These are phyloP conservation scores for Agelastica alni DNA, from an alignment of 2,888 invertebrate species.

Conservation along the genomic window DNA sequence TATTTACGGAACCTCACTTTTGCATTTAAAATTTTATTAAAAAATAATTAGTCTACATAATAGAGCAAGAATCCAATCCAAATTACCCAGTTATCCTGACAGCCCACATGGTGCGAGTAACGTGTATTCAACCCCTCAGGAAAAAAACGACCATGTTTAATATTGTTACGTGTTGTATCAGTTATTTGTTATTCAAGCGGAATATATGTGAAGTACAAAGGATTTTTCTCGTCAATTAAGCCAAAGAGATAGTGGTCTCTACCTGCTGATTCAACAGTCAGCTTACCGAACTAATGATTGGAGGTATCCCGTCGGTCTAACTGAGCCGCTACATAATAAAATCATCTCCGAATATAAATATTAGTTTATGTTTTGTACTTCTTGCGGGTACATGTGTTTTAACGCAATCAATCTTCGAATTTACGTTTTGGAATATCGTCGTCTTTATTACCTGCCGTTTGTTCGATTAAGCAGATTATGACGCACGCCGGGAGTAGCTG, in stretches of 20 bases:
- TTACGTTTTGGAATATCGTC: no score
- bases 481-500: no score
- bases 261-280: constrained; percentile 53
- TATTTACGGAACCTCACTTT: no score
- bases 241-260: constrained; percentile 44
- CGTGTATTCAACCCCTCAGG: neutral
- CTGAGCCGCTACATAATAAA: constrained; percentile 53
- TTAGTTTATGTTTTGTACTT: constrained; percentile 53
- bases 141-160: constrained; percentile 23
- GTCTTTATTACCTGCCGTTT: no score
- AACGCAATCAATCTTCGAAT: constrained; percentile 46
- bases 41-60: no score
- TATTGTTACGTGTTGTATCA: constrained; percentile 34
- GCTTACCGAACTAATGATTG: constrained; percentile 46
- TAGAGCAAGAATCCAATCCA: no score
- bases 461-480: no score
- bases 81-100: no score
- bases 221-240: constrained; percentile 46
- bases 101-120: no score
- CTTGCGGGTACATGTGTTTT: constrained; percentile 55
- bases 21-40: no score
- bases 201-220: constrained; percentile 37
- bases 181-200: constrained; percentile 36
- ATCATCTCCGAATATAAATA: constrained; percentile 57
- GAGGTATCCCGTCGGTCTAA: constrained; percentile 50